Percentiles rank a stretch among this genome's conserved stretches.
phyloP scores from a whole-genome alignment of 1,140 invertebrate genomes.

The Drosophila sechellia region DNA sequence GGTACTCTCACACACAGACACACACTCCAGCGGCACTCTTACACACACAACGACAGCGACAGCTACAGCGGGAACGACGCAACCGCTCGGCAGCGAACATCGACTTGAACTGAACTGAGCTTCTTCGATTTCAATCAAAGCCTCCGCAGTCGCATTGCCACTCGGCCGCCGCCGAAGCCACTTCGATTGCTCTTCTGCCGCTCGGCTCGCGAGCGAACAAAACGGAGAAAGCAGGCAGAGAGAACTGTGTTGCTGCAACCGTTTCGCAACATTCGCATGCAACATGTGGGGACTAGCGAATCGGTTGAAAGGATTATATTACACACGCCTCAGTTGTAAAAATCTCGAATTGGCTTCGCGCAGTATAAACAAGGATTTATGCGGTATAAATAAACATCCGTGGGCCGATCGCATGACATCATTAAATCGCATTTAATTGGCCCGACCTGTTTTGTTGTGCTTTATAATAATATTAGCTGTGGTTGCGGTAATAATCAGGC shows the following conservation, averaged over 20 bases:
- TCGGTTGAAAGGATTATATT: slow-evolving; percentile 31
- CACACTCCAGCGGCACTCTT: slow-evolving; percentile 5
- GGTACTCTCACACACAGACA: slow-evolving; percentile 24
- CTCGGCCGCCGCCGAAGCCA: slow-evolving; percentile 8
- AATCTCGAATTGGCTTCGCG: slow-evolving; percentile 12
- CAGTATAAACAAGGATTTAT: slow-evolving; percentile 18
- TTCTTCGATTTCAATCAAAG: slow-evolving; percentile 28
- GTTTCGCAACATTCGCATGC: slow-evolving; percentile 14
- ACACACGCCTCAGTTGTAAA: slow-evolving; percentile 22
- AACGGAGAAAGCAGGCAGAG: not conserved
- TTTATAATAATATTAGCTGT: not conserved
- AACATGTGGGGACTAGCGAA: slow-evolving; percentile 39
- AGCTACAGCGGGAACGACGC: slow-evolving; percentile 47
- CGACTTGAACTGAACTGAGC: slow-evolving; percentile 65
- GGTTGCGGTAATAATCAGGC: not conserved
- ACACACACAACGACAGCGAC: slow-evolving; percentile 18
- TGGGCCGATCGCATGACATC: slow-evolving; percentile 1
- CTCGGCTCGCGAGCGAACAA: slow-evolving; percentile 6
- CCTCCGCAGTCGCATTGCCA: slow-evolving; percentile 19
- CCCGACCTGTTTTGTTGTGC: not conserved
- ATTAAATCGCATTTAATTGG: slow-evolving; percentile 21
- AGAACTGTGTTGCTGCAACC: slow-evolving; percentile 6
- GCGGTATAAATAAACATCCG: slow-evolving; percentile 27
- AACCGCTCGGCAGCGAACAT: slow-evolving; percentile 78
- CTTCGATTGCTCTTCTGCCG: not conserved